phyloP scores from a whole-genome alignment of 2,888 invertebrate species.

The Xestoiulus laeticollis region DNA sequence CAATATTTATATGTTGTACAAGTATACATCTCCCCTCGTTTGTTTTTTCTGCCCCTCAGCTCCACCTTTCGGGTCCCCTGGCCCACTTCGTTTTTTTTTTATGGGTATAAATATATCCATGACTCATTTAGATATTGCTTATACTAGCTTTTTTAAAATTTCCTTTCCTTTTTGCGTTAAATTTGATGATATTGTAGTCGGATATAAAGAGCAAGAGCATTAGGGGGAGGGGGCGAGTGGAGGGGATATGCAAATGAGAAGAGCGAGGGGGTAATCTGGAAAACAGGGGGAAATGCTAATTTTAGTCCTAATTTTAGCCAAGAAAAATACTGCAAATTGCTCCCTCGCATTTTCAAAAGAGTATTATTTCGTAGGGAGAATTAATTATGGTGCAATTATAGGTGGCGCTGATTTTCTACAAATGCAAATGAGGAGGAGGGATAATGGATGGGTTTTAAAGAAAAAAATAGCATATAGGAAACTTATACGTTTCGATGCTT shows the following conservation, averaged over 20 bases:
- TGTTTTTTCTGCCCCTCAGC: slow-evolving; percentile 41
- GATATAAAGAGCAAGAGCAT: slow-evolving; percentile 43
- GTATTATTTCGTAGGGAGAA: slow-evolving; percentile 20
- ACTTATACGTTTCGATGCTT: too few relatives aligned
- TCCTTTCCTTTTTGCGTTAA: slow-evolving; percentile 47
- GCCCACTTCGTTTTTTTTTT: slow-evolving; percentile 20
- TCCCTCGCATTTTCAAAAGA: slow-evolving; percentile 8
- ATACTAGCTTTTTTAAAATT: slow-evolving; percentile 47
- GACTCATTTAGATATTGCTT: slow-evolving; percentile 48
- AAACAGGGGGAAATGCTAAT: slow-evolving; percentile 41
- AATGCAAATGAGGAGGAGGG: background rate
- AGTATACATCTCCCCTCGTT: slow-evolving; percentile 41
- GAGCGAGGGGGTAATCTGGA: slow-evolving; percentile 34
- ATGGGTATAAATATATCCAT: slow-evolving; percentile 45
- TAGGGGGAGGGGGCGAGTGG: slow-evolving; percentile 1
- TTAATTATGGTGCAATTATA: slow-evolving; percentile 27
- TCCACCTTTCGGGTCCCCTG: background rate
- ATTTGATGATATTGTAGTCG: slow-evolving; percentile 47
- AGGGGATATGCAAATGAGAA: slow-evolving; percentile 32
- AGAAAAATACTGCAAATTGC: slow-evolving; percentile 42
- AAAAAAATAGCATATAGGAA: too few relatives aligned
- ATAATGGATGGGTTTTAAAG: background rate
- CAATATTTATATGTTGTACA: slow-evolving; percentile 48
- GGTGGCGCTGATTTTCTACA: background rate
- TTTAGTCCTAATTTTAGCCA: slow-evolving; percentile 28